Conservation (phyloP, 2,797 vertebrate species). For the Ctenosaura bakeri region DNA sequence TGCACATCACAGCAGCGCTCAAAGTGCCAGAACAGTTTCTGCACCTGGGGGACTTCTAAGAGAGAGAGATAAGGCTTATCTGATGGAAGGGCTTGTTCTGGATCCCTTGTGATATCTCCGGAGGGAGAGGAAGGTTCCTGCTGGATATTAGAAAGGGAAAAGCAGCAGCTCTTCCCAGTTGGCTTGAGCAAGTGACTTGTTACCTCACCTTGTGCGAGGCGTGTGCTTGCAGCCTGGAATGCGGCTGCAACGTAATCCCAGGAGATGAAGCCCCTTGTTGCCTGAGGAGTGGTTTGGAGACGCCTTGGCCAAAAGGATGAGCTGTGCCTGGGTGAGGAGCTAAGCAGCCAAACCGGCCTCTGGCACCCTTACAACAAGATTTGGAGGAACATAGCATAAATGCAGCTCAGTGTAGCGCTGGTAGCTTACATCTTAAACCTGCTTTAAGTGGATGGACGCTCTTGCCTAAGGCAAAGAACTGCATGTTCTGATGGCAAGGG, state of each 20-base stretch:
- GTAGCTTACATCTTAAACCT: neutral
- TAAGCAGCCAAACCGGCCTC: neutral
- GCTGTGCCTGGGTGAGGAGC: neutral
- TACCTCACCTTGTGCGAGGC: neutral
- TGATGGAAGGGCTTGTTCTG: slow-evolving; percentile 9
- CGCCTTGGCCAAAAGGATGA: neutral
- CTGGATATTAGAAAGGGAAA: neutral
- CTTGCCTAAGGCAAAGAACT: slow-evolving; percentile 3
- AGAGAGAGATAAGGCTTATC: neutral
- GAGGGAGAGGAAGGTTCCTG: neutral
- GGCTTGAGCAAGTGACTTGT: neutral
- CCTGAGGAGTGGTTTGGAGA: neutral
- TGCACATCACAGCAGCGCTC: neutral
- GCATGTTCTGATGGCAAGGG: neutral
- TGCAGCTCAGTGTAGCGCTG: neutral
- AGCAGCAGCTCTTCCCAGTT: neutral
- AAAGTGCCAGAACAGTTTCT: slow-evolving; percentile 2
- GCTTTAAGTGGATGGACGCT: neutral
- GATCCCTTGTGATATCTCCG: neutral
- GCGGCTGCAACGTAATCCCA: neutral
- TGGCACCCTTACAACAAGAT: neutral
- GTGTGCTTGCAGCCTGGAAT: neutral
- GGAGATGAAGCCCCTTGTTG: neutral
- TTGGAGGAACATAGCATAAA: neutral
- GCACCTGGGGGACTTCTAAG: neutral